These are phyloP conservation scores for Lycia hirtaria DNA, from an alignment of 2,888 invertebrate genomes.

Conservation along the genomic window DNA sequence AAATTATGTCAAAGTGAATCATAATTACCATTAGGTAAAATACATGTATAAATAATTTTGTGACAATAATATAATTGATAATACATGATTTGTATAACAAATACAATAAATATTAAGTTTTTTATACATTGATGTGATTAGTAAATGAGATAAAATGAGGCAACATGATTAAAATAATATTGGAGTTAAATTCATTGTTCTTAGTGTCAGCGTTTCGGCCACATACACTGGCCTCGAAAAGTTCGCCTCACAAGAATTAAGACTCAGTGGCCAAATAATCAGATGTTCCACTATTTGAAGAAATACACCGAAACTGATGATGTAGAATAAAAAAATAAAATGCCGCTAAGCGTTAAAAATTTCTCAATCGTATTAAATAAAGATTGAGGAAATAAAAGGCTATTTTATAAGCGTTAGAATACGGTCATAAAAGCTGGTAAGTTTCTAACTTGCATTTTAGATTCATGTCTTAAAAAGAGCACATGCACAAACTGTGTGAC, in stretches of 20 bases:
- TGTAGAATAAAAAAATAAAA: background rate
- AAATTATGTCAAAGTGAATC: slow-evolving; percentile 43
- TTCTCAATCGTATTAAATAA: too few species aligned
- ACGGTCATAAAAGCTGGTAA: background rate
- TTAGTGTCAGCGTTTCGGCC: too few species aligned
- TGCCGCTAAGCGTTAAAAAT: too few species aligned
- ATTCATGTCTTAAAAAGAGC: too few species aligned
- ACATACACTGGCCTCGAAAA: too few species aligned
- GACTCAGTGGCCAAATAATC: too few species aligned
- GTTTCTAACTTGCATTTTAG: background rate
- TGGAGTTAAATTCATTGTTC: slow-evolving; percentile 26
- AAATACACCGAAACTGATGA: too few species aligned
- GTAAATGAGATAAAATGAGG: slow-evolving; percentile 29
- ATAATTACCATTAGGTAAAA: slow-evolving; percentile 3
- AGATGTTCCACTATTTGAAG: too few species aligned
- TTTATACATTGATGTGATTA: slow-evolving; percentile 12
- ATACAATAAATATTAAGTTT: slow-evolving; percentile 21
- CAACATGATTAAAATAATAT: slow-evolving; percentile 39
- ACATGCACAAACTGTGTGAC: too few species aligned
- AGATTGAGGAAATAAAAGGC: too few species aligned
- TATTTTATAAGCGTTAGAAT: too few species aligned
- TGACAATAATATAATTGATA: slow-evolving; percentile 30
- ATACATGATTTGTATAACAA: slow-evolving; percentile 38
- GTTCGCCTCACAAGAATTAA: too few species aligned
- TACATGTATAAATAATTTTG: slow-evolving; percentile 45